Percentiles rank a stretch among this genome's conserved stretches.
Conservation (phyloP, 2,888 invertebrate species). For the Melolontha melolontha region DNA sequence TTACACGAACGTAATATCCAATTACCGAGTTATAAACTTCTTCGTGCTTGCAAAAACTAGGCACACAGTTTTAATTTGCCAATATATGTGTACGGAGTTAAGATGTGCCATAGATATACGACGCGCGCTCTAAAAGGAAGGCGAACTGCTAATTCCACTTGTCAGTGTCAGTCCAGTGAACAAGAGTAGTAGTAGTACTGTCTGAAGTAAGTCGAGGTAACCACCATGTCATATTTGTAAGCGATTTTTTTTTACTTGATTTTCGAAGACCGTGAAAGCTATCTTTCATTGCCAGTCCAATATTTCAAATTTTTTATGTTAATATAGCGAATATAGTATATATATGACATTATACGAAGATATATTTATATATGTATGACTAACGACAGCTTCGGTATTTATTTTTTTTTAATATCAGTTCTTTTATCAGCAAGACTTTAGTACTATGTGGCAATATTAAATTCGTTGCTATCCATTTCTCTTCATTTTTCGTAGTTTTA, state of each 20-base stretch:
- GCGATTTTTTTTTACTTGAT: constrained; percentile 27
- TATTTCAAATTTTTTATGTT: constrained; percentile 43
- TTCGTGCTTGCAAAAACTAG: constrained; percentile 53
- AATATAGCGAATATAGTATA: constrained; percentile 21
- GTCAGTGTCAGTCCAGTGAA: constrained; percentile 43
- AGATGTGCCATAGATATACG: constrained; percentile 45
- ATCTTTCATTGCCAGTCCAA: constrained; percentile 41
- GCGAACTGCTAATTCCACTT: constrained; percentile 45
- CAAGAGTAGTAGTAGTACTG: constrained; percentile 20
- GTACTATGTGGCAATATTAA: too few species aligned
- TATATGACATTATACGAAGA: constrained; percentile 6
- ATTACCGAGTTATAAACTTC: constrained; percentile 60
- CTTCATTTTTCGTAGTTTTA: too few species aligned
- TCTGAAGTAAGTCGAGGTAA: constrained; percentile 28
- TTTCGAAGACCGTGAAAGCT: constrained; percentile 39
- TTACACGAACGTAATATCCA: constrained; percentile 63
- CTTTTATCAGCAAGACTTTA: too few species aligned
- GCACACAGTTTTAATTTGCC: constrained; percentile 56
- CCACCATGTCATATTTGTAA: constrained; percentile 38
- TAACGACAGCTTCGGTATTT: neutral
- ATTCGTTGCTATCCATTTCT: too few species aligned
- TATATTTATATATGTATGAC: constrained; percentile 8
- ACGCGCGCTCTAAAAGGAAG: constrained; percentile 42
- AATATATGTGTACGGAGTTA: constrained; percentile 47
- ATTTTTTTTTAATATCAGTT: constrained; percentile 4